A percentile compares a stretch with the other conserved stretches of the same genome.
Evolutionary conservation across 2,888 invertebrate genomes (phyloP).

Genomic region (Barypeithes pellucidus): DNA sequence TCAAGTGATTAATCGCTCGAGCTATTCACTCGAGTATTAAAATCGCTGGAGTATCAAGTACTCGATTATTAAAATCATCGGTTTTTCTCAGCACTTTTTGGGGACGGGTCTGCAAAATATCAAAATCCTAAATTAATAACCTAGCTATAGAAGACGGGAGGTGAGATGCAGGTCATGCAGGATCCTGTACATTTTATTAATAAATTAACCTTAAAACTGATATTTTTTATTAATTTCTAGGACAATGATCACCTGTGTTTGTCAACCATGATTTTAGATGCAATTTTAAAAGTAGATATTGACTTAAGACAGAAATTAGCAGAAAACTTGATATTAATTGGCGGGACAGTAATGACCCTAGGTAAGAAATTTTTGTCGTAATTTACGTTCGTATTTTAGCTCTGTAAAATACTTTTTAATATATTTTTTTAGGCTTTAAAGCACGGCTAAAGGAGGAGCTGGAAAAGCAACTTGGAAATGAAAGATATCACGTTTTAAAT

Average conservation of each 20-base stretch:
- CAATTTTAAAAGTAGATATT: slow-evolving; percentile 86
- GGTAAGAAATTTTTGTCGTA: slow-evolving; percentile 14
- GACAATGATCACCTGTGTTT: slow-evolving; percentile 88
- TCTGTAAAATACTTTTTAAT: not conserved
- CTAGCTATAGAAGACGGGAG: no score
- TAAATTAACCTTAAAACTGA: no score
- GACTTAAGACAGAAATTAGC: slow-evolving; percentile 86
- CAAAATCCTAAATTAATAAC: no score
- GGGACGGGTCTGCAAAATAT: no score
- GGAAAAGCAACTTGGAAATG: slow-evolving; percentile 75
- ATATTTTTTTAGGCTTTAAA: slow-evolving; percentile 77
- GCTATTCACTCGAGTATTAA: no score
- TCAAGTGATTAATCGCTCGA: no score
- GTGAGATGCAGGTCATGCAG: no score
- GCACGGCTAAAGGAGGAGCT: slow-evolving; percentile 87
- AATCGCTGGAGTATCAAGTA: no score
- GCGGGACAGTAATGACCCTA: slow-evolving; percentile 88
- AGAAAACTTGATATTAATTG: slow-evolving; percentile 88
- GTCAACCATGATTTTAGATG: slow-evolving; percentile 88
- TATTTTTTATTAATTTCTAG: slow-evolving; percentile 34
- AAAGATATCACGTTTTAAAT: slow-evolving; percentile 77
- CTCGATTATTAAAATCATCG: no score
- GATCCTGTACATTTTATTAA: no score
- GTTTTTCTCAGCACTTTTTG: no score
- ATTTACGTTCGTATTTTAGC: not conserved